A percentile compares a stretch with the other conserved stretches of the same genome.
These are phyloP conservation scores for Drosophila gaucha DNA, from an alignment of 2,888 invertebrate genomes.

Conservation along the genomic window DNA sequence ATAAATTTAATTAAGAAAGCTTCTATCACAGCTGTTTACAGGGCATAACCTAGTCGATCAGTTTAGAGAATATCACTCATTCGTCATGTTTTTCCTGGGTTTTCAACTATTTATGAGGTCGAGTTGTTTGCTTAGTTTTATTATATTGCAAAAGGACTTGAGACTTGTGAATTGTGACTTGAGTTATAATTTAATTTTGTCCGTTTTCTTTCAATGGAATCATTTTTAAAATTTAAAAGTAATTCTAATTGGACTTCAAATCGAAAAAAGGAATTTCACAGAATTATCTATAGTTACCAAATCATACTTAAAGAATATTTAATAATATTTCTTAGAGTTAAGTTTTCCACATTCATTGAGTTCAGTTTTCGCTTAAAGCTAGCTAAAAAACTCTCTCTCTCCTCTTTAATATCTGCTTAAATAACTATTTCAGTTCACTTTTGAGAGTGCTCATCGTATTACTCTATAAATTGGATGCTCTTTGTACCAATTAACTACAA, in stretches of 20 bases:
- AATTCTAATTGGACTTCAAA: conserved; percentile 7
- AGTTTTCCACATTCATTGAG: too few species aligned
- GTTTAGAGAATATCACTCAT: neutral
- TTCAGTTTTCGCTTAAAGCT: too few species aligned
- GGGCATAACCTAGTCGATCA: neutral
- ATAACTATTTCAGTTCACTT: neutral
- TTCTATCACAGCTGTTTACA: neutral
- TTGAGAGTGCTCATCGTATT: neutral
- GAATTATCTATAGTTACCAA: neutral
- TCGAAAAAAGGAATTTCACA: neutral
- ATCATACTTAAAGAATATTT: too few species aligned
- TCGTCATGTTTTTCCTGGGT: conserved; percentile 26
- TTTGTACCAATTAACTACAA: conserved; percentile 5
- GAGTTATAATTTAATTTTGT: conserved; percentile 52
- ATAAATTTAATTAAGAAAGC: too few species aligned
- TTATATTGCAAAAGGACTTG: conserved; percentile 50
- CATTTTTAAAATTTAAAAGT: conserved; percentile 5
- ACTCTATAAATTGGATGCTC: neutral
- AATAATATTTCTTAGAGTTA: too few species aligned
- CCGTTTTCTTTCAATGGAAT: conserved; percentile 8
- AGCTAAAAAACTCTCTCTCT: too few species aligned
- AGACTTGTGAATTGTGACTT: conserved; percentile 52
- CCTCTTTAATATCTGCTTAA: too few species aligned
- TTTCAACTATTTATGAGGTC: conserved; percentile 64
- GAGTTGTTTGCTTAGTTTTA: conserved; percentile 60